A percentile compares a stretch with the other conserved stretches of the same genome.
Evolutionary conservation across 2,113 vertebrate genomes (phyloP).

Genomic region (Oncorhynchus tshawytscha): DNA sequence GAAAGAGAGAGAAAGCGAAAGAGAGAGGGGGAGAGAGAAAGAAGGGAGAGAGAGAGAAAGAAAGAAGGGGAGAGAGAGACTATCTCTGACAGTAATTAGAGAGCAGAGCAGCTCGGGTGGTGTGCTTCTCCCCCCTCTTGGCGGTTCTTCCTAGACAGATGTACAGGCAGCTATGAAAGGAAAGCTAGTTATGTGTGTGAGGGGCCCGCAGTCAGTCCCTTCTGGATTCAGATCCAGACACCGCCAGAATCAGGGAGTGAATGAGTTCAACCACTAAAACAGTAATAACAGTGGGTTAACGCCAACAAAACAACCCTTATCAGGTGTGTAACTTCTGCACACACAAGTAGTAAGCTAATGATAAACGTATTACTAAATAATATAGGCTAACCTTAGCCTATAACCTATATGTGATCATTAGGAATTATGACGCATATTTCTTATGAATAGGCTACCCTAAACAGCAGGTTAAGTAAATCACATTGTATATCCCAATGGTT

Average conservation of each 20-base stretch:
- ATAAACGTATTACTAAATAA: background rate
- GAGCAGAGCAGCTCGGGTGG: constrained; percentile 48
- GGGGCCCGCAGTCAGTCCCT: constrained; percentile 64
- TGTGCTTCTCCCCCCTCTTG: constrained; percentile 40
- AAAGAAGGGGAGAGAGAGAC: background rate
- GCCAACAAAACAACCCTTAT: background rate
- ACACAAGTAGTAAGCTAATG: constrained; percentile 3
- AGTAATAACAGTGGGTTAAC: no score
- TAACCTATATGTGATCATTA: background rate
- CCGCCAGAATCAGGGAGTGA: constrained; percentile 67
- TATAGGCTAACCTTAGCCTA: background rate
- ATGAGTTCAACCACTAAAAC: constrained; percentile 51
- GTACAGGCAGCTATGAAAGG: constrained; percentile 64
- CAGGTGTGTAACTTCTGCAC: background rate
- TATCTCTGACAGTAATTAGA: constrained; percentile 72
- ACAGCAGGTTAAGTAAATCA: no score
- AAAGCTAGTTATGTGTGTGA: constrained; percentile 50
- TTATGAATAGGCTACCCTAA: background rate
- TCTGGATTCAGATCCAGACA: constrained; percentile 67
- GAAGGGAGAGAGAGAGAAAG: rapidly evolving
- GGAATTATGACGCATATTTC: background rate
- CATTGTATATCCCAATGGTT: no score
- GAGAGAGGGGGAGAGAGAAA: no score
- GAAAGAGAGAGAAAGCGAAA: no score
- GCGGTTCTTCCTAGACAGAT: constrained; percentile 79